Evolutionary conservation across 2,113 vertebrate genomes (phyloP), one percentile per base, ranked within the genome.

Genomic region (Nerophis ophidion): DNA sequence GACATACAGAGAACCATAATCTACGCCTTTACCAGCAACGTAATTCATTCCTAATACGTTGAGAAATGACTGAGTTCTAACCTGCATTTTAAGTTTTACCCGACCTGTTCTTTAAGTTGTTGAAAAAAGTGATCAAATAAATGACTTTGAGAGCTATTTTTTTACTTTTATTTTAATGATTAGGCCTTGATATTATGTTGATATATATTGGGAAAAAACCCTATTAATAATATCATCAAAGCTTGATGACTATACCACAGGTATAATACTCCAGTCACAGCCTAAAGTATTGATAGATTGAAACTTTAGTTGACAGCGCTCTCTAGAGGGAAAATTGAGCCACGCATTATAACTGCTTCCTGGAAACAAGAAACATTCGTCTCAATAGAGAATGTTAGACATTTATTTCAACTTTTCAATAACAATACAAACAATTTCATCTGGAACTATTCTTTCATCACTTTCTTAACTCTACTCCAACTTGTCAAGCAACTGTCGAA

Each of bases 401-500:
- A 40, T 70, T 70, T 60, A 71, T 78, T 68, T 62, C 40, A 17
- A 3, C 33, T 40, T 56, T 38, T 10, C 53, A 51, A 38, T 46
- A 17, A 14, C 40, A 56, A 56, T 11, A 50, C 8, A 12, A 33
- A 51, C 8, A 38, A 2, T 38, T 16, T 1, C 1, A 19, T 3
- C 10, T 51, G 8, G 16, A 51, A 19, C n/a, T 26, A 17, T 19
- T 33, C 10, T 44, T 44, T 33, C 48, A 17, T 35, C 34, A 35
- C 1, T 6, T 2, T 48, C 13, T 34, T 9, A 10, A 4, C 46
- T 38, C 72, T 74, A 87, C 13, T 89, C 73, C 46, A 96, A 76
- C 65, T 89, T 90, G n/a, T 89, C 84, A 64, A 93, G 65, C 51
- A 94, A 91, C 70, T 90, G 77, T 15, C 57, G 84, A 67, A 96